Base-by-base conservation (phyloP, 2,797 vertebrate genomes). In the Lycodopsis pacificus region DNA sequence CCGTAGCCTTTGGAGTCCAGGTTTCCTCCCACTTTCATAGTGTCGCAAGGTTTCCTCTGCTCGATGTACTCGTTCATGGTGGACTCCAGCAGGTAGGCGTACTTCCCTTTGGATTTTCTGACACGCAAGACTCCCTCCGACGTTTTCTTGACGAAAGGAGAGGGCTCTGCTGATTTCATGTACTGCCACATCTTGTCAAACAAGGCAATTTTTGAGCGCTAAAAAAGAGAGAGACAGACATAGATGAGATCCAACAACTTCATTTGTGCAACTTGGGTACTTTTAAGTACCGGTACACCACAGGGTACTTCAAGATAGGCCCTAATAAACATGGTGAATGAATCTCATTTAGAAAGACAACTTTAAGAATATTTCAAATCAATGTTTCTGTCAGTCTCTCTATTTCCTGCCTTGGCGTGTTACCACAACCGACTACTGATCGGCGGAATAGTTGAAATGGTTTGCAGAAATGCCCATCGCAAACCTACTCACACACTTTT, bases 121-220 rank as follows among this genome's bases (percentile, higher is more conserved):
- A 99, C 98, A 72, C 98, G 95, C 77, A 96, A 93, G 77, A 99
- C 98, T 2, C 98, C 98, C 94, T 99, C 98, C 0, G 97, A 97
- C 4, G 98, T 99, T 83, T 97, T 99, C 94, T 97, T 97, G 85
- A 99, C 98, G 87, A 99, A 99, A 83, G 97, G 97, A 2, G 98
- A 99, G 54, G 98, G 98, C 74, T 99, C 98, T 62, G 98, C 98
- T 11, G 96, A 97, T 93, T 97, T 97, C 98, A 99, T 99, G 92
- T 99, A 99, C 87, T 97, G 97, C 98, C 98, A 99, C 98, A 99
- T 99, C 95, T 99, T 99, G 94, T 99, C 98, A 93, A 99, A 99
- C 76, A 99, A 95, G 81, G 98, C 98, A 51, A 99, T 99, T 95
- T 99, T 99, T 85, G 98, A 99, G 87, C 98, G 97, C 98, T 99